Conservation (phyloP, 2,888 invertebrate genomes). For the Prosapia bicincta region DNA sequence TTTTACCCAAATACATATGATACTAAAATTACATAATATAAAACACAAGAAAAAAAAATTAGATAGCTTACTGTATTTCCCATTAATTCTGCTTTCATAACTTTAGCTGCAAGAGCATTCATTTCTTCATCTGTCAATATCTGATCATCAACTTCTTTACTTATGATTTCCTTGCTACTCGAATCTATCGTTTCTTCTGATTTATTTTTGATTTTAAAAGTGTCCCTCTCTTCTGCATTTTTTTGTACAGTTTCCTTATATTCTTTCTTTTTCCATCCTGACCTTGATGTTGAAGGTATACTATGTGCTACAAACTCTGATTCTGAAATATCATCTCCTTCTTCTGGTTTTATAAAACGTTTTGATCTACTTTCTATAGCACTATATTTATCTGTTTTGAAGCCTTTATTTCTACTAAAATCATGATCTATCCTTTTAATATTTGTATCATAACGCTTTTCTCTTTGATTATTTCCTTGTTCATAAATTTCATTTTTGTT, state of each 20-base stretch:
- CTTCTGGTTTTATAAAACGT: constrained; percentile 17
- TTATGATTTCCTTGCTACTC: background rate
- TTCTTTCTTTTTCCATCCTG: constrained; percentile 25
- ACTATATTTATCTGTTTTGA: background rate
- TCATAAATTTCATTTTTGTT: too few relatives aligned
- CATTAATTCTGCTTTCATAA: constrained; percentile 92
- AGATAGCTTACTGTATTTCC: constrained; percentile 62
- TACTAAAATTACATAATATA: too few relatives aligned
- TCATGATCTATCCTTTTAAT: background rate
- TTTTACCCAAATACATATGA: too few relatives aligned
- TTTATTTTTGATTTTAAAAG: background rate
- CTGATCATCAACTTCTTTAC: constrained; percentile 18
- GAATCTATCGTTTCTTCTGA: background rate
- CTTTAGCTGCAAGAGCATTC: constrained; percentile 86
- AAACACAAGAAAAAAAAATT: too few relatives aligned
- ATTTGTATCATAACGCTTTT: background rate
- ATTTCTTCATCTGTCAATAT: constrained; percentile 75
- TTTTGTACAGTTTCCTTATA: background rate
- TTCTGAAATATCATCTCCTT: constrained; percentile 9
- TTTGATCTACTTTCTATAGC: background rate
- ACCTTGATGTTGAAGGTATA: background rate
- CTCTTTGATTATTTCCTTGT: too few relatives aligned
- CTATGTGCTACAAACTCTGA: background rate
- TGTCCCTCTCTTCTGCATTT: background rate
- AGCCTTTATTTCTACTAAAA: too few relatives aligned